Evolutionary conservation across 2,888 invertebrate species (phyloP).

Genomic region (Tromatobia lineatoria): DNA sequence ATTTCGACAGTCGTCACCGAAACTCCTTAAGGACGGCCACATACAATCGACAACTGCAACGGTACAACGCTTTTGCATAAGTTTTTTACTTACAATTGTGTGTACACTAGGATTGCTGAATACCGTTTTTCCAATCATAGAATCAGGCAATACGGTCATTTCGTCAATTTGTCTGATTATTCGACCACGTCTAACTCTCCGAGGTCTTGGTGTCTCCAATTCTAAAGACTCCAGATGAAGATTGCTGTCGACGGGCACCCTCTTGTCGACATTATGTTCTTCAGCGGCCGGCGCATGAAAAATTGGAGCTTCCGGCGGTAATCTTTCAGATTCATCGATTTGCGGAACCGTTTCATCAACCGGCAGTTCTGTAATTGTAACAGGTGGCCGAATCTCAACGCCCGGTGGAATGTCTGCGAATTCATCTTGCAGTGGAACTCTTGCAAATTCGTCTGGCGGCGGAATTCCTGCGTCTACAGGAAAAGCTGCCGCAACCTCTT

Average conservation of each 20-base stretch:
- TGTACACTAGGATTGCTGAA: not conserved
- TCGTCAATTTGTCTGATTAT: conserved; percentile 15
- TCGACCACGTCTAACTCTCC: not conserved
- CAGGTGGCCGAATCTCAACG: not conserved
- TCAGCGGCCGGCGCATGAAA: not conserved
- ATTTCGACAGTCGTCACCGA: too few species aligned
- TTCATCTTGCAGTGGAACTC: not conserved
- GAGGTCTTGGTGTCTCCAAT: not conserved
- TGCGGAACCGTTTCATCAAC: not conserved
- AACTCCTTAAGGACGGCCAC: too few species aligned
- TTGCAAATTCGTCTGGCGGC: too few species aligned
- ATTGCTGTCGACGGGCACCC: not conserved
- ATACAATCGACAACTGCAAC: too few species aligned
- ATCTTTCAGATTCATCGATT: not conserved
- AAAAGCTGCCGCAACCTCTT: not conserved
- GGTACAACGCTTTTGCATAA: not conserved
- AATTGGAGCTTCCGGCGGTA: not conserved
- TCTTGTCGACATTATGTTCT: not conserved
- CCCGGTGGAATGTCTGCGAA: not conserved
- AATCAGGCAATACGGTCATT: not conserved
- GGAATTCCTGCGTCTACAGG: too few species aligned
- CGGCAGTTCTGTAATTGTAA: not conserved
- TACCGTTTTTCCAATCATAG: not conserved
- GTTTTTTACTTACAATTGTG: conserved; percentile 35
- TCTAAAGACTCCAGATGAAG: conserved; percentile 33